phyloP scores from a whole-genome alignment of 2,113 vertebrate genomes.

The Naja naja region DNA sequence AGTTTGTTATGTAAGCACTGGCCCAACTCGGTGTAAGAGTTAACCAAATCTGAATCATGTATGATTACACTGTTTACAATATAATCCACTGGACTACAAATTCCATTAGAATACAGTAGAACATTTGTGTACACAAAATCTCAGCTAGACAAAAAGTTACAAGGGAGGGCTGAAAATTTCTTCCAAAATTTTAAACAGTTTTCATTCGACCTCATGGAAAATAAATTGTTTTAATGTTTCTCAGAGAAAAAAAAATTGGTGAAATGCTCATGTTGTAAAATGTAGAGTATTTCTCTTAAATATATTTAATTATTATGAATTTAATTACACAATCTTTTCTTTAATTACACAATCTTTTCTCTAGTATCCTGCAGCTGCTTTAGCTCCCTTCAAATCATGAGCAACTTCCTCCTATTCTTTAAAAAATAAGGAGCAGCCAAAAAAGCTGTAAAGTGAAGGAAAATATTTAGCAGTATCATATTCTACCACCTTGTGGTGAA shows the following conservation, averaged over 20 bases:
- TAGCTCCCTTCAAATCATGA: background rate
- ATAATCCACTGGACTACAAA: background rate
- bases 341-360: background rate
- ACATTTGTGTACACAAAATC: background rate
- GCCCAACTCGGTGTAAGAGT: background rate
- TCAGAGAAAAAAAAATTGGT: background rate
- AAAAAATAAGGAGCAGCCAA: background rate
- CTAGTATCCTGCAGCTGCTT: background rate
- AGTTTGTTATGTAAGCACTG: background rate
- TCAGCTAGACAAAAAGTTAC: background rate
- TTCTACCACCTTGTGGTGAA: background rate
- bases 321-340: background rate
- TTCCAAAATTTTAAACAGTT: background rate
- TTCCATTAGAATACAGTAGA: background rate
- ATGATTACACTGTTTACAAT: background rate
- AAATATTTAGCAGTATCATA: background rate
- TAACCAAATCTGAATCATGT: background rate
- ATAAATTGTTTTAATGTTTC: background rate
- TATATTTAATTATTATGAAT: background rate
- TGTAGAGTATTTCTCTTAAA: background rate
- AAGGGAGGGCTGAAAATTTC: background rate
- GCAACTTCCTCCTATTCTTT: background rate
- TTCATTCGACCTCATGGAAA: background rate
- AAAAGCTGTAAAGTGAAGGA: background rate
- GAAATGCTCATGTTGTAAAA: background rate